Evolutionary conservation across 2,888 invertebrate genomes (phyloP).

Genomic region (Antheraea assamensis): DNA sequence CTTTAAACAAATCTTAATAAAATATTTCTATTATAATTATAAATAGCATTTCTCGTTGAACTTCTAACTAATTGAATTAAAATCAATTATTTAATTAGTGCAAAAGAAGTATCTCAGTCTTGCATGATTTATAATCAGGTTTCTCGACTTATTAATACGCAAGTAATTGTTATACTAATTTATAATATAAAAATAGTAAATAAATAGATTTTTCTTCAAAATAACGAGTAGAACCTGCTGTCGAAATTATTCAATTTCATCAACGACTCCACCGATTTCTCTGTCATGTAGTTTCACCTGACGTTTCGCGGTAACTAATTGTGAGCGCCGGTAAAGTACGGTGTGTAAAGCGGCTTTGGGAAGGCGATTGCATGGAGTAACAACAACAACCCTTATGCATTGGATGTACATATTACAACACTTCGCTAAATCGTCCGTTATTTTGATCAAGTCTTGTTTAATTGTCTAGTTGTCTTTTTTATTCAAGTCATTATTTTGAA

Average conservation of each 20-base stretch:
- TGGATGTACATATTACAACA: constrained; percentile 44
- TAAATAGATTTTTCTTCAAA: background rate
- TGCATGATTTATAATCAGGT: too few species aligned
- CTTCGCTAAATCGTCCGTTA: constrained; percentile 15
- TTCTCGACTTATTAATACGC: too few species aligned
- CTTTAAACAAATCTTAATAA: too few species aligned
- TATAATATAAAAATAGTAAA: background rate
- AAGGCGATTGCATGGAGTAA: constrained; percentile 76
- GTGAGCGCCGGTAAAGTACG: constrained; percentile 82
- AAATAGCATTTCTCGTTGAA: too few species aligned
- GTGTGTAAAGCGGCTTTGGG: constrained; percentile 79
- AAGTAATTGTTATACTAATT: too few species aligned
- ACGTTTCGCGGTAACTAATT: constrained; percentile 80
- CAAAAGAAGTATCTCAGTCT: too few species aligned
- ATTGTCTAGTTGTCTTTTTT: too few species aligned
- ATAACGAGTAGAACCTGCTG: background rate
- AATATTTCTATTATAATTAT: too few species aligned
- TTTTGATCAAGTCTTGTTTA: background rate
- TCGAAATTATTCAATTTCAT: background rate
- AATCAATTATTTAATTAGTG: too few species aligned
- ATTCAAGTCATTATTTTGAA: too few species aligned
- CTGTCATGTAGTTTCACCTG: constrained; percentile 71
- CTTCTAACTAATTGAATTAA: too few species aligned
- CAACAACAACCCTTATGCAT: constrained; percentile 65
- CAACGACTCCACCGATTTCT: constrained; percentile 26